These are phyloP conservation scores for Halocaridina rubra DNA, from an alignment of 2,888 invertebrate genomes.

Conservation along the genomic window DNA sequence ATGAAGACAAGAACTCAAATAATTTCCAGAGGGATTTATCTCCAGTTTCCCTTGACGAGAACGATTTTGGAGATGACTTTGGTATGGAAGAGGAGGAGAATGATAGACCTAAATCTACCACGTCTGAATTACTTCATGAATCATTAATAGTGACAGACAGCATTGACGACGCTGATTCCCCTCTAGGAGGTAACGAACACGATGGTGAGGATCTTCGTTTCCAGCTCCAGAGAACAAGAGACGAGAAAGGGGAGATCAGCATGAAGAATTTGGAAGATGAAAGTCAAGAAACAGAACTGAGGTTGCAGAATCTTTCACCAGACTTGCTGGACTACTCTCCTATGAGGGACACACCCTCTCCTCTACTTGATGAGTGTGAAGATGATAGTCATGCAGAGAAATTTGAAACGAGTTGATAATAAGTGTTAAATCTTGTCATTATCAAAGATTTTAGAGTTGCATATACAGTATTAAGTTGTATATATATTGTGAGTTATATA, in stretches of 20 bases:
- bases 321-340: neutral
- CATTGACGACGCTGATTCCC: neutral
- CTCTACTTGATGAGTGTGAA: neutral
- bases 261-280: slow-evolving; percentile 40
- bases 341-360: neutral
- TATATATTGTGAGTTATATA: no score
- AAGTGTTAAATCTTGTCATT: no score
- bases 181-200: neutral
- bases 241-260: slow-evolving; percentile 39
- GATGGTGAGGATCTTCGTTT: slow-evolving; percentile 35
- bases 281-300: slow-evolving; percentile 45
- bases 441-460: no score
- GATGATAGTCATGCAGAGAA: neutral
- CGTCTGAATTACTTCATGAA: neutral
- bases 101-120: neutral
- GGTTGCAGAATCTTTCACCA: slow-evolving; percentile 9
- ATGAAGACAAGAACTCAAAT: neutral
- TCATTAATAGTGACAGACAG: neutral
- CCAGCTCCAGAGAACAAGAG: slow-evolving; percentile 24
- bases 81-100: no score
- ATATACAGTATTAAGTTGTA: no score
- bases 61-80: neutral
- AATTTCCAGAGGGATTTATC: neutral
- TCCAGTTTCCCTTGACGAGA: neutral
- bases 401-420: no score